Evolutionary conservation across 2,113 vertebrate species (phyloP).

Genomic region (Corythornis vintsioides): DNA sequence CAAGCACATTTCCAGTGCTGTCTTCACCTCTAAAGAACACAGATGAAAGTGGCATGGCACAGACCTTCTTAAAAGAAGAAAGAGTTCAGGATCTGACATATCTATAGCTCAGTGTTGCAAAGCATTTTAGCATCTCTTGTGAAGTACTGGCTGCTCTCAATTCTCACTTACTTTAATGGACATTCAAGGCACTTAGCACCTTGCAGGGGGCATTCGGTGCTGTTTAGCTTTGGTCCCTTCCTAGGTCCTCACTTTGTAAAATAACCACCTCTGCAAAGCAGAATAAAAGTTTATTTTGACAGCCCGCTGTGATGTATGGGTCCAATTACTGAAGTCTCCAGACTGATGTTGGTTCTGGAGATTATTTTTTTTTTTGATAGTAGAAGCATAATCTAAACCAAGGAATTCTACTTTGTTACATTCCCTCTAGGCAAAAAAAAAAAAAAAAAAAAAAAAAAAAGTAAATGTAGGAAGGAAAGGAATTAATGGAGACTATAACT

Average conservation of each 20-base stretch:
- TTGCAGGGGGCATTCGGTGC: slow-evolving; percentile 22
- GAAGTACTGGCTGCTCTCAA: slow-evolving; percentile 24
- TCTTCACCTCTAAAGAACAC: background rate
- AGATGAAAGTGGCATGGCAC: background rate
- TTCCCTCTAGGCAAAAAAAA: slow-evolving; percentile 5
- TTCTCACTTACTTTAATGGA: slow-evolving; percentile 36
- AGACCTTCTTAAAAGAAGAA: background rate
- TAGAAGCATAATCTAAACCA: slow-evolving; percentile 14
- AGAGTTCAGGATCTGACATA: background rate
- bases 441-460: background rate
- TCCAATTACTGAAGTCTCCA: slow-evolving; percentile 28
- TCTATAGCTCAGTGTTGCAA: background rate
- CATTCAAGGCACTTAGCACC: slow-evolving; percentile 43
- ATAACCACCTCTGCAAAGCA: background rate
- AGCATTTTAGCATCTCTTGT: background rate
- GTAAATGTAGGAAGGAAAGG: slow-evolving; percentile 8
- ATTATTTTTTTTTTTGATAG: background rate
- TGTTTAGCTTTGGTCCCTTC: background rate
- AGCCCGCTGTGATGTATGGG: slow-evolving; percentile 16
- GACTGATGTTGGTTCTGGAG: slow-evolving; percentile 1
- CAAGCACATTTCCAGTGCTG: background rate
- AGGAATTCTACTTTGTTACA: slow-evolving; percentile 31
- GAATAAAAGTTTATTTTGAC: slow-evolving; percentile 27
- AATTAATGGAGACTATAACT: slow-evolving; percentile 50
- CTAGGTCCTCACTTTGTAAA: background rate